Conservation (phyloP, 2,797 vertebrate species). For the Lacerta bilineata region DNA sequence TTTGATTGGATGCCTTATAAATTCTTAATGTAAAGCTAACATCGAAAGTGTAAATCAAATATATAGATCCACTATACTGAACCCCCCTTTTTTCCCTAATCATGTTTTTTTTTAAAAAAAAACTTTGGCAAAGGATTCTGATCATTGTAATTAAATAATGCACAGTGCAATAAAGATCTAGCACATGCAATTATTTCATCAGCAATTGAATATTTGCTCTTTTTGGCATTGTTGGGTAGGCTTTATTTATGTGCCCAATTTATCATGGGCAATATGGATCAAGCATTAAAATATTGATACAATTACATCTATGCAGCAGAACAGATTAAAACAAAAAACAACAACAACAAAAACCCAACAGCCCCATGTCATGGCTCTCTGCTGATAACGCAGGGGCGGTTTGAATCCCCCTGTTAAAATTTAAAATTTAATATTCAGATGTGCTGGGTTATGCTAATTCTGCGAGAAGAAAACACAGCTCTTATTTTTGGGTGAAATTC, state of each 20-base stretch:
- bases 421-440: slow-evolving; percentile 87
- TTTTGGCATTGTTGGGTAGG: slow-evolving; percentile 44
- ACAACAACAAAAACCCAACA: too few relatives aligned
- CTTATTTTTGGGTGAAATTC: slow-evolving; percentile 61
- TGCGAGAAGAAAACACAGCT: slow-evolving; percentile 75
- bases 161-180: slow-evolving; percentile 86
- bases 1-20: slow-evolving; percentile 87
- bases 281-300: slow-evolving; percentile 88
- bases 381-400: slow-evolving; percentile 75
- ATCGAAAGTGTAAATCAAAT: slow-evolving; percentile 90
- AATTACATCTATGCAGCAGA: slow-evolving; percentile 83
- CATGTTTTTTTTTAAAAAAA: slow-evolving; percentile 73
- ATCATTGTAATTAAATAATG: slow-evolving; percentile 89
- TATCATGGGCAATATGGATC: slow-evolving; percentile 83
- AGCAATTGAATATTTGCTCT: slow-evolving; percentile 83
- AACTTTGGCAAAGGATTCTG: slow-evolving; percentile 83
- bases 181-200: slow-evolving; percentile 84
- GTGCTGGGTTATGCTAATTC: slow-evolving; percentile 83
- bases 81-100: slow-evolving; percentile 82
- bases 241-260: slow-evolving; percentile 85
- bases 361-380: slow-evolving; percentile 71
- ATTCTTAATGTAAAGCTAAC: slow-evolving; percentile 91
- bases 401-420: slow-evolving; percentile 84
- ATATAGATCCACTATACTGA: slow-evolving; percentile 88
- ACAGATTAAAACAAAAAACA: slow-evolving; percentile 79